phyloP scores from a whole-genome alignment of 2,888 invertebrate genomes.

The Leucoma salicis region DNA sequence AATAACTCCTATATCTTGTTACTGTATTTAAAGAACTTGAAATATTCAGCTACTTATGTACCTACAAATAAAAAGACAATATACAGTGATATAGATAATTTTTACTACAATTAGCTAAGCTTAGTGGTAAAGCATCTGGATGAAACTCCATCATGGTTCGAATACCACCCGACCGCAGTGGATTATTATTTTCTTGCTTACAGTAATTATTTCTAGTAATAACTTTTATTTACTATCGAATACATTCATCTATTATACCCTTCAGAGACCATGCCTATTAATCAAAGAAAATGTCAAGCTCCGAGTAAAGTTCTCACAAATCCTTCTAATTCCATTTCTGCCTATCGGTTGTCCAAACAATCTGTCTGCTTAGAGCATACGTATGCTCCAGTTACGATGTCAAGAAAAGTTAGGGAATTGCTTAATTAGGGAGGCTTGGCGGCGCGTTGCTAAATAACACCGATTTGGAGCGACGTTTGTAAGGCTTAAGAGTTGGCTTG shows the following conservation, averaged over 20 bases:
- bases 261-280: not conserved
- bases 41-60: too few species aligned
- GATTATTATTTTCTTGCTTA: slow-evolving; percentile 35
- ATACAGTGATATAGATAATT: too few species aligned
- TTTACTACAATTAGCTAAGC: too few species aligned
- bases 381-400: slow-evolving; percentile 52
- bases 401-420: slow-evolving; percentile 68
- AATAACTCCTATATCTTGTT: too few species aligned
- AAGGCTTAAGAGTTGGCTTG: slow-evolving; percentile 54
- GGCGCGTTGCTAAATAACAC: slow-evolving; percentile 62
- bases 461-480: slow-evolving; percentile 66
- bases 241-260: slow-evolving; percentile 2
- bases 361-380: slow-evolving; percentile 48
- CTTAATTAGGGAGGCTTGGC: slow-evolving; percentile 62
- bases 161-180: too few species aligned
- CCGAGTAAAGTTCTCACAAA: slow-evolving; percentile 43
- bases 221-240: slow-evolving; percentile 1
- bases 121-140: too few species aligned
- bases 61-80: too few species aligned
- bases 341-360: slow-evolving; percentile 60
- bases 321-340: slow-evolving; percentile 50
- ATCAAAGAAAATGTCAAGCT: slow-evolving; percentile 16
- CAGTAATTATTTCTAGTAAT: slow-evolving; percentile 13
- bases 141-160: too few species aligned
- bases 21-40: too few species aligned